Conservation (phyloP, 2,797 vertebrate species). For the Sylvia borin region DNA sequence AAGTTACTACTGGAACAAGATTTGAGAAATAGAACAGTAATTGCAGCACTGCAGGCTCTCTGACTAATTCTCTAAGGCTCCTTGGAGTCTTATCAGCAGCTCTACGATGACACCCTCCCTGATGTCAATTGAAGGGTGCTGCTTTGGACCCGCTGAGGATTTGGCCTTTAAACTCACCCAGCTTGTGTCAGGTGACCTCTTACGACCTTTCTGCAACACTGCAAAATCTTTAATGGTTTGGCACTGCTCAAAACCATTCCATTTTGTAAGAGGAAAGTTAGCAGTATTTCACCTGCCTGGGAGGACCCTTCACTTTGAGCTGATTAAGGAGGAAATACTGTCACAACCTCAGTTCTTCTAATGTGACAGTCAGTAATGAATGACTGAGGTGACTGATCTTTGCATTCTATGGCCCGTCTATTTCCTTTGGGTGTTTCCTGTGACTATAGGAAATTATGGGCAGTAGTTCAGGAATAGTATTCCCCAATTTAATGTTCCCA, state of each 20-base stretch:
- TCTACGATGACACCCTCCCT: background rate
- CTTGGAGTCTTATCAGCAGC: background rate
- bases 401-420: background rate
- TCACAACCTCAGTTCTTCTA: conserved; percentile 14
- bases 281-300: conserved; percentile 38
- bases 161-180: conserved; percentile 15
- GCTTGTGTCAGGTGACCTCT: conserved; percentile 21
- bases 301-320: background rate
- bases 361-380: conserved; percentile 11
- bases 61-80: background rate
- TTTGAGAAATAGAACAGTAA: background rate
- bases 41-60: background rate
- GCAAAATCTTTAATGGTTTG: conserved; percentile 47
- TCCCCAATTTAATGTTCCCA: background rate
- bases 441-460: background rate
- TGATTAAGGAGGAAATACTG: conserved; percentile 35
- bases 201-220: conserved; percentile 33
- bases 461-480: background rate
- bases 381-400: conserved; percentile 33
- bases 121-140: background rate
- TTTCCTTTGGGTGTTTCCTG: background rate
- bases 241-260: background rate
- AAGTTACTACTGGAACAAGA: background rate
- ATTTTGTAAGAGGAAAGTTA: conserved; percentile 36
- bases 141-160: background rate